These are phyloP conservation scores for Criorhina ranunculi DNA, from an alignment of 2,888 invertebrate genomes.

Conservation along the genomic window DNA sequence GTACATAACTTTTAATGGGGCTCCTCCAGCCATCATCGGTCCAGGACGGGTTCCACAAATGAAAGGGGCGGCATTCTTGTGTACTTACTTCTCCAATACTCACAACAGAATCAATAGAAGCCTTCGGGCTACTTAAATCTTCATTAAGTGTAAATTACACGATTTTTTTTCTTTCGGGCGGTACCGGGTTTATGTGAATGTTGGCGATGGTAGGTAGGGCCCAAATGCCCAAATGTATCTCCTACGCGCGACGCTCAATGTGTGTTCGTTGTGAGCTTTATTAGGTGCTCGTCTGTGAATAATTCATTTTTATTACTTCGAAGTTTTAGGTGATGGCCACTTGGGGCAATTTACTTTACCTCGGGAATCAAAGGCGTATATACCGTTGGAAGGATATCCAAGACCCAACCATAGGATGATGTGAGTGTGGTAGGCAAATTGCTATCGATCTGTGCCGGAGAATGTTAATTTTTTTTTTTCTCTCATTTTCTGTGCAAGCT, in stretches of 20 bases:
- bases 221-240: background rate
- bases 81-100: conserved; percentile 22
- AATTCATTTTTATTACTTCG: conserved; percentile 69
- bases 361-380: conserved; percentile 44
- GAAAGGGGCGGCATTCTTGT: conserved; percentile 12
- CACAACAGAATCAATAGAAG: conserved; percentile 59
- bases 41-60: conserved; percentile 3
- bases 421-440: conserved; percentile 45
- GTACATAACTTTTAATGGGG: conserved; percentile 49
- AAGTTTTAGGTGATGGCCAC: conserved; percentile 68
- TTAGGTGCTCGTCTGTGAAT: conserved; percentile 70
- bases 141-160: conserved; percentile 74
- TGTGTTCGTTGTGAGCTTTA: conserved; percentile 58
- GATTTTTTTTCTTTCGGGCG: conserved; percentile 43
- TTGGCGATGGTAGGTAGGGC: background rate
- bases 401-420: background rate
- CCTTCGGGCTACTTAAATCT: conserved; percentile 70
- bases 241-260: background rate
- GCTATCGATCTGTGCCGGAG: conserved; percentile 52
- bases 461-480: conserved; percentile 19
- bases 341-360: conserved; percentile 72
- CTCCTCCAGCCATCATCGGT: background rate
- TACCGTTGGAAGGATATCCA: background rate
- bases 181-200: conserved; percentile 8
- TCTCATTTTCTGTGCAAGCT: background rate